A percentile compares a stretch with the other conserved stretches of the same genome.
Conservation (phyloP, 2,888 invertebrate species). For the Drosophila pseudotakahashii region DNA sequence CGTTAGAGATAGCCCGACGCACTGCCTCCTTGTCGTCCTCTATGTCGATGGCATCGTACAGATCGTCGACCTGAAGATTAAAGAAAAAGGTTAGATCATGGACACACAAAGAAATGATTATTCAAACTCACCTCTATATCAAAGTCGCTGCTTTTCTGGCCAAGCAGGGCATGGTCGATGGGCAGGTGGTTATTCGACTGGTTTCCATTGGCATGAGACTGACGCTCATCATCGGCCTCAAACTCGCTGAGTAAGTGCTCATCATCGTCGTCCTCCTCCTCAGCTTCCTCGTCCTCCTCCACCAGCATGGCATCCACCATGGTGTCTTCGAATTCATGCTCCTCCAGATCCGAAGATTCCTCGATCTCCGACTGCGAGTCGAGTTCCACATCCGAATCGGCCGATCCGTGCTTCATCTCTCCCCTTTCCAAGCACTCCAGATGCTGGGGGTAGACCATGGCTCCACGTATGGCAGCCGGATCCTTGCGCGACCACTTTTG, state of each 20-base stretch:
- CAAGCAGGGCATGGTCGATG: slow-evolving; percentile 52
- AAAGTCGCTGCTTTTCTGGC: slow-evolving; percentile 85
- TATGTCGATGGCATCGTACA: slow-evolving; percentile 90
- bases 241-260: slow-evolving; percentile 53
- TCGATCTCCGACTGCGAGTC: slow-evolving; percentile 85
- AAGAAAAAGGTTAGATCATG: background rate
- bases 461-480: slow-evolving; percentile 94
- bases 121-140: slow-evolving; percentile 86
- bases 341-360: slow-evolving; percentile 86
- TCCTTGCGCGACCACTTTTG: slow-evolving; percentile 99
- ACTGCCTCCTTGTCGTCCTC: slow-evolving; percentile 86
- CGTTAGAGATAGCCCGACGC: slow-evolving; percentile 77
- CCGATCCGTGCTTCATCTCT: slow-evolving; percentile 92
- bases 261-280: slow-evolving; percentile 57
- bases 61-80: slow-evolving; percentile 86
- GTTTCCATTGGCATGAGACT: slow-evolving; percentile 4
- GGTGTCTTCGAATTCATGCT: slow-evolving; percentile 86
- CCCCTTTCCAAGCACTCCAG: slow-evolving; percentile 93
- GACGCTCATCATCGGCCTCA: slow-evolving; percentile 30
- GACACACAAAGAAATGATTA: background rate
- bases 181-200: slow-evolving; percentile 52
- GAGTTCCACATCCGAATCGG: slow-evolving; percentile 87
- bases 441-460: slow-evolving; percentile 96
- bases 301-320: slow-evolving; percentile 84
- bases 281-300: slow-evolving; percentile 81